Evolutionary conservation across 2,888 invertebrate species (phyloP).

Genomic region (Sturmia bella): DNA sequence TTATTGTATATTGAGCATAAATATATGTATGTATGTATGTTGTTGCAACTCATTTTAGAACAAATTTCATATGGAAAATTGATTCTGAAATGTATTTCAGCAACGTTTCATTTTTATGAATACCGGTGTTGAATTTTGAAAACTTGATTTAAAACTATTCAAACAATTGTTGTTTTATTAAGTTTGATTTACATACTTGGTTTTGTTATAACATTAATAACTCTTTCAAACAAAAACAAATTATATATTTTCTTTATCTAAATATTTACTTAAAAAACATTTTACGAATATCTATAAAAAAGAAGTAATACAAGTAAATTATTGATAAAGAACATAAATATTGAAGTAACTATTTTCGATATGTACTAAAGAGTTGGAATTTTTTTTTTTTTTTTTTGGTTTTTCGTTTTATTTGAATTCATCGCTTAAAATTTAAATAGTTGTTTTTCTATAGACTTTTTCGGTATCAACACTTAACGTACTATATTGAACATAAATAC

Average conservation of each 20-base stretch:
- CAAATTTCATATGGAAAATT: too few relatives aligned
- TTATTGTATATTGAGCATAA: too few relatives aligned
- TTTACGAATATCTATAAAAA: conserved; percentile 51
- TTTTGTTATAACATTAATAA: conserved; percentile 40
- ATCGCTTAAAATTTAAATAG: conserved; percentile 32
- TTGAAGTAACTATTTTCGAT: conserved; percentile 60
- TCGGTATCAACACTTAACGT: conserved; percentile 45
- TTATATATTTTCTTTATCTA: conserved; percentile 46
- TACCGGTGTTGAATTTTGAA: too few relatives aligned
- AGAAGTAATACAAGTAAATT: conserved; percentile 22
- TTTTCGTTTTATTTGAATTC: conserved; percentile 13
- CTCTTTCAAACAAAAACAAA: conserved; percentile 52
- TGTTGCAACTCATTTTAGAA: too few relatives aligned
- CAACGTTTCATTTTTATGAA: too few relatives aligned
- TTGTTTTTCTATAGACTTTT: conserved; percentile 17
- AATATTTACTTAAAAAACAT: conserved; percentile 40
- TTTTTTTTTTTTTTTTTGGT: conserved; percentile 11
- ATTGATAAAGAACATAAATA: conserved; percentile 31
- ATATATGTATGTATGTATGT: too few relatives aligned
- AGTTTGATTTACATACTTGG: conserved; percentile 41
- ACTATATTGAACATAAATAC: conserved; percentile 43
- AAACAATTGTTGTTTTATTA: conserved; percentile 55
- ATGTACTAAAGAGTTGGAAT: conserved; percentile 58
- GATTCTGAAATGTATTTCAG: too few relatives aligned
- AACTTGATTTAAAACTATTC: conserved; percentile 51